These are phyloP conservation scores for Hetaerina americana DNA, from an alignment of 1,140 invertebrate genomes.

Conservation along the genomic window DNA sequence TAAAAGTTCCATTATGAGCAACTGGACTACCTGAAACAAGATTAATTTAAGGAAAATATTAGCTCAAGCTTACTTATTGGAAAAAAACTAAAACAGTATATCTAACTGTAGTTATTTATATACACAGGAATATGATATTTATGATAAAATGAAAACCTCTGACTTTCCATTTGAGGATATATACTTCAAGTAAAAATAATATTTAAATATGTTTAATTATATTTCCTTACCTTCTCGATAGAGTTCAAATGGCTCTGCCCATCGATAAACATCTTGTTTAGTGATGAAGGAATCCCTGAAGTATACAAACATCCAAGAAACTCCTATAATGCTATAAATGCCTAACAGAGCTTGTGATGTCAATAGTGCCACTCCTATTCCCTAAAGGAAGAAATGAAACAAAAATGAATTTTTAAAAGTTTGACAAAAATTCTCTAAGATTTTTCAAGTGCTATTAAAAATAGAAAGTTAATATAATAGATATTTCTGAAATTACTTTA, in stretches of 20 bases:
- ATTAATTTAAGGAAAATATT: background rate
- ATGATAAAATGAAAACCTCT: no score
- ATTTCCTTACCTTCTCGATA: background rate
- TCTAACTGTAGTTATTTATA: no score
- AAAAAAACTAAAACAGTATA: background rate
- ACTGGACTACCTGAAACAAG: background rate
- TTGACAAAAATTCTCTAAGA: no score
- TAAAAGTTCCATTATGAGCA: slow-evolving; percentile 19
- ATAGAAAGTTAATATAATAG: no score
- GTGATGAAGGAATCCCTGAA: slow-evolving; percentile 79
- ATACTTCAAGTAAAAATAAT: no score
- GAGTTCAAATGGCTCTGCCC: slow-evolving; percentile 42
- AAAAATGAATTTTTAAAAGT: no score
- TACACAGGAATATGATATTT: no score
- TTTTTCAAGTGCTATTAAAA: no score
- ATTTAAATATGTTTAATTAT: no score
- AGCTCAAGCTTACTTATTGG: background rate
- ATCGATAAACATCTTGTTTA: slow-evolving; percentile 62
- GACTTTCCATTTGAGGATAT: no score
- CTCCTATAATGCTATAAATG: slow-evolving; percentile 71
- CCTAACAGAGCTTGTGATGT: slow-evolving; percentile 66
- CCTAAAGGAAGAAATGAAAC: slow-evolving; percentile 29
- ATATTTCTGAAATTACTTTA: no score
- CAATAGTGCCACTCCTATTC: slow-evolving; percentile 70
- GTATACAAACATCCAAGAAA: slow-evolving; percentile 84